phyloP scores from a whole-genome alignment of 1,140 invertebrate genomes.

The Chymomyza costata region DNA sequence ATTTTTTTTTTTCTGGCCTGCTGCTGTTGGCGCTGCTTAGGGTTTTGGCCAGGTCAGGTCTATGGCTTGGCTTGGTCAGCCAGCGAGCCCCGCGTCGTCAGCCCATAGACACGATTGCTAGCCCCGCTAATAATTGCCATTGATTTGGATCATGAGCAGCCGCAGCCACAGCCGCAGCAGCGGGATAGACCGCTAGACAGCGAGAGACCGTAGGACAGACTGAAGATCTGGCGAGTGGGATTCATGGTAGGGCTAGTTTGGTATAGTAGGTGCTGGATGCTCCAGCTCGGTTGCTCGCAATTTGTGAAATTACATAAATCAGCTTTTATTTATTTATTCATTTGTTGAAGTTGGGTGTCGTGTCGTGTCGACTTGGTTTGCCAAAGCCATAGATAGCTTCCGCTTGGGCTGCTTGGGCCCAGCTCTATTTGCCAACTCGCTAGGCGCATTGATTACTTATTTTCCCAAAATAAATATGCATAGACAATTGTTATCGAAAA shows the following conservation, averaged over 20 bases:
- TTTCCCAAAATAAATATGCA: conserved; percentile 72
- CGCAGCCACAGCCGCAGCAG: conserved; percentile 8
- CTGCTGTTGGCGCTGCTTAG: conserved; percentile 15
- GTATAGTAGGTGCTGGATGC: background rate
- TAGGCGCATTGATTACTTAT: conserved; percentile 66
- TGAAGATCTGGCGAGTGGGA: too few relatives aligned
- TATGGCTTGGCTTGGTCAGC: conserved; percentile 42
- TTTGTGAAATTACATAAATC: conserved; percentile 71
- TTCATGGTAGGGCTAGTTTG: too few relatives aligned
- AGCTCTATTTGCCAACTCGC: too few relatives aligned
- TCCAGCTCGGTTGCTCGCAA: conserved; percentile 56
- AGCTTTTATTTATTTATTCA: conserved; percentile 70
- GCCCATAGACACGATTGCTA: conserved; percentile 49
- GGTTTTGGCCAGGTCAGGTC: conserved; percentile 52
- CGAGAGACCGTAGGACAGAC: too few relatives aligned
- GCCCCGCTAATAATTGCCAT: conserved; percentile 61
- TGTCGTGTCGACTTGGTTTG: conserved; percentile 32
- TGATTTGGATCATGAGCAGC: conserved; percentile 52
- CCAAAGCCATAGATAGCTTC: too few relatives aligned
- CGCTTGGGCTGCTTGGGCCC: conserved; percentile 35
- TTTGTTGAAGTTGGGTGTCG: conserved; percentile 39
- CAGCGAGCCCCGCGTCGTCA: too few relatives aligned
- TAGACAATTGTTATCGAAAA: conserved; percentile 49
- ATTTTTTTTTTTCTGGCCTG: too few relatives aligned
- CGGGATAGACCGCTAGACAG: too few relatives aligned